A percentile compares a stretch with the other conserved stretches of the same genome.
Evolutionary conservation across 2,113 vertebrate species (phyloP).

Genomic region (Crotalus tigris): DNA sequence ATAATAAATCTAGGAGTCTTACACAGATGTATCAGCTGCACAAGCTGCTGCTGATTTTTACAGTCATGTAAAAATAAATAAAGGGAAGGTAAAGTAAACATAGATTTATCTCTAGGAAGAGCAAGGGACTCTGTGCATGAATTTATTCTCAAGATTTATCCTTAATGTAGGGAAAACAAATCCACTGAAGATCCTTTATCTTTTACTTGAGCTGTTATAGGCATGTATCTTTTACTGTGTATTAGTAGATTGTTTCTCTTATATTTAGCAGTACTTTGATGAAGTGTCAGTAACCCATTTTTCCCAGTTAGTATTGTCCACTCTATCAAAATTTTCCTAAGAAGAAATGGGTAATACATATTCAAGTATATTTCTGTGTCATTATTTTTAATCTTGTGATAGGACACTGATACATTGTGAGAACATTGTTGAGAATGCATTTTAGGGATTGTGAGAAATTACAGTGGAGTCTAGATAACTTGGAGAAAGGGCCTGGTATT

Average conservation of each 20-base stretch:
- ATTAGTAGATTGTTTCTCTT: constrained; percentile 13
- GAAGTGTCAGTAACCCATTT: background rate
- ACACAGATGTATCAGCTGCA: background rate
- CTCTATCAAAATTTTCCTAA: background rate
- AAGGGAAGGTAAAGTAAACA: background rate
- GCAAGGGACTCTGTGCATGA: background rate
- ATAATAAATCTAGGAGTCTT: background rate
- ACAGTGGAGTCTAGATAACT: background rate
- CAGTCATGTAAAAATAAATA: background rate
- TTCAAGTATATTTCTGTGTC: constrained; percentile 4
- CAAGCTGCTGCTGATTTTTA: background rate
- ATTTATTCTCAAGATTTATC: background rate
- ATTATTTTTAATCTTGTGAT: background rate
- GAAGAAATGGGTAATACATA: background rate
- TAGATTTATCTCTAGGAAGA: background rate
- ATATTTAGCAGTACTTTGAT: background rate
- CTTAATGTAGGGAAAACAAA: background rate
- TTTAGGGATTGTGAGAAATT: background rate
- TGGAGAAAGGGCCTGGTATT: background rate
- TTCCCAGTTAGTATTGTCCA: background rate
- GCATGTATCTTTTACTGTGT: constrained; percentile 1
- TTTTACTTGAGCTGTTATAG: background rate
- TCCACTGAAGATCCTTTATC: background rate
- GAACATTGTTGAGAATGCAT: background rate
- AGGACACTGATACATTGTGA: background rate